These are phyloP conservation scores for Copidosoma aretas DNA, from an alignment of 2,888 invertebrate genomes.

Conservation along the genomic window DNA sequence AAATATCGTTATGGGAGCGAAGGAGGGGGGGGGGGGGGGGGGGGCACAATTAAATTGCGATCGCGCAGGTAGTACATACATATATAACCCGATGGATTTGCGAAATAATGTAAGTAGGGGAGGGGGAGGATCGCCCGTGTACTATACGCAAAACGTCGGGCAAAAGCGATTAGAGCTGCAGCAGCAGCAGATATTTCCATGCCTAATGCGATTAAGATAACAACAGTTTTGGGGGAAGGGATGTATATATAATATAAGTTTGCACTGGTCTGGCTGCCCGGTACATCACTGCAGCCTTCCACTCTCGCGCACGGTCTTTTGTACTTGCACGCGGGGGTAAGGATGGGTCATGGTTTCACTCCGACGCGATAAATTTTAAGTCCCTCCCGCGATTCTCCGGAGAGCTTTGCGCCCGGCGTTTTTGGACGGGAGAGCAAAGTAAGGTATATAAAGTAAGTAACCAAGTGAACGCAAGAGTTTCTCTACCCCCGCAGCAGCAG, in stretches of 20 bases:
- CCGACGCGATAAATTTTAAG: too few species aligned
- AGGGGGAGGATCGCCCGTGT: too few species aligned
- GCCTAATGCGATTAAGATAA: constrained; percentile 38
- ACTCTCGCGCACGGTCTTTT: constrained; percentile 16
- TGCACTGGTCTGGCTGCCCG: background rate
- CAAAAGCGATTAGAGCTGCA: constrained; percentile 31
- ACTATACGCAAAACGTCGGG: background rate
- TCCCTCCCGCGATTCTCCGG: too few species aligned
- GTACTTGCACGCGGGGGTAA: background rate
- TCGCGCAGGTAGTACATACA: constrained; percentile 15
- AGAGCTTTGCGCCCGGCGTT: too few species aligned
- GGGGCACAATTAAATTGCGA: constrained; percentile 20
- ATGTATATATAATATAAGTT: background rate
- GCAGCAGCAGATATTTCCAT: constrained; percentile 32
- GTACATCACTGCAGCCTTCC: too few species aligned
- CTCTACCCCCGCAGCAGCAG: too few species aligned
- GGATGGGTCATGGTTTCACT: background rate
- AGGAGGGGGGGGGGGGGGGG: background rate
- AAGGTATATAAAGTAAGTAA: too few species aligned
- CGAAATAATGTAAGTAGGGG: constrained; percentile 28
- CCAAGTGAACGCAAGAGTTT: too few species aligned
- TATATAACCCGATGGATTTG: constrained; percentile 25
- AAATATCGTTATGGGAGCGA: background rate
- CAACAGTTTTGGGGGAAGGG: constrained; percentile 28
- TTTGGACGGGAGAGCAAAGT: too few species aligned